A percentile compares a stretch with the other conserved stretches of the same genome.
These are phyloP conservation scores for Nothocercus julius DNA, from an alignment of 2,113 vertebrate species.

Conservation along the genomic window DNA sequence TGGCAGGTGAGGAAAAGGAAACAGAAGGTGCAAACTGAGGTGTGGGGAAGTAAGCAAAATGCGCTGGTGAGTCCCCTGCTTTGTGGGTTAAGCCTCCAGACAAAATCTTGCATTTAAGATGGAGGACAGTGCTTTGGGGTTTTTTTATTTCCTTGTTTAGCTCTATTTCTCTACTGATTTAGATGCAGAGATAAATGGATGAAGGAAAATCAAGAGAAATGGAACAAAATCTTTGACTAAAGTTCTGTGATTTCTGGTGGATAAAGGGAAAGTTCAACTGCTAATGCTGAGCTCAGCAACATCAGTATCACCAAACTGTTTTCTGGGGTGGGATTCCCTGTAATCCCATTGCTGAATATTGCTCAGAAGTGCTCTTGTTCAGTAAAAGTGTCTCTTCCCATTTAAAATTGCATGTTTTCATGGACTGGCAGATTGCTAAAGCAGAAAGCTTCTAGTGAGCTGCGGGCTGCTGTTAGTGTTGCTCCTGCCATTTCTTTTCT, in stretches of 20 bases:
- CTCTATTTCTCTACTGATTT: background rate
- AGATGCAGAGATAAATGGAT: background rate
- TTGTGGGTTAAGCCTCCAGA: background rate
- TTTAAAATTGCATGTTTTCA: background rate
- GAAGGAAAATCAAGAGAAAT: background rate
- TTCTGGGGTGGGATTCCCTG: background rate
- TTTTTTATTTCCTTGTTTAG: background rate
- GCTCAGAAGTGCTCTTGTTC: background rate
- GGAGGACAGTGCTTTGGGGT: background rate
- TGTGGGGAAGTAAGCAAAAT: background rate
- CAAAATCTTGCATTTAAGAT: background rate
- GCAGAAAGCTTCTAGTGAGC: background rate
- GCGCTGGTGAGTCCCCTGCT: background rate
- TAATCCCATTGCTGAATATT: background rate
- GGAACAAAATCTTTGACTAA: background rate
- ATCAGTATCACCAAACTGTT: background rate
- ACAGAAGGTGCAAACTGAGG: background rate
- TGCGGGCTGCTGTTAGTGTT: background rate
- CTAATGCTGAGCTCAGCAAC: background rate
- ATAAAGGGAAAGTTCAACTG: background rate
- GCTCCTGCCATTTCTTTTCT: slow-evolving; percentile 17
- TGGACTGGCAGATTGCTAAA: background rate
- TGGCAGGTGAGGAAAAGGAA: background rate
- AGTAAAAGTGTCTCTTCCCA: background rate
- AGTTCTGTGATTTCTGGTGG: background rate